Evolutionary conservation across 2,113 vertebrate species (phyloP), one percentile per base, ranked within the genome.

Genomic region (Smithornis capensis): DNA sequence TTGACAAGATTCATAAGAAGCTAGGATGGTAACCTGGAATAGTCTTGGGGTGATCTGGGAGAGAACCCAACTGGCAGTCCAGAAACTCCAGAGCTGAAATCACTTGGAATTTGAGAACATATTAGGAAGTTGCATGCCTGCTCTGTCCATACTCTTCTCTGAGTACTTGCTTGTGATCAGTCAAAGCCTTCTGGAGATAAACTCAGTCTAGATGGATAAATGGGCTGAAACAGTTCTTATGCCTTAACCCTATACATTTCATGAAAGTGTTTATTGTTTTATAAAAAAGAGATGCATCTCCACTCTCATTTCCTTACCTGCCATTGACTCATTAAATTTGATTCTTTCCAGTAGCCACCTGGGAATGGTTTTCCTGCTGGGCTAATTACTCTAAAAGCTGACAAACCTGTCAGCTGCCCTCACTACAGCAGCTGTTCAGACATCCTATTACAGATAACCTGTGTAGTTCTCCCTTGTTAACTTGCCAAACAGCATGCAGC

Each of bases 361-460:
- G 88, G 78, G 85, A 96, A 91, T 65, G 57, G 45, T 83, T 91
- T 96, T 96, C 84, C 88, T 96, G 62, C 85, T 87, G 78, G 50
- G 78, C 49, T 96, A 96, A 95, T 96, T 91, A 80, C 70, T 76
- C 78, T 93, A 73, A 96, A 91, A 85, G 70, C 87, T 76, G 92
- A 94, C 95, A 91, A 92, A 94, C 95, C 85, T 90, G 94, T 85
- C 2, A 1, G 65, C 70, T 89, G 67, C 45, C 79, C 40, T 95
- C 78, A 79, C 78, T 40, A 83, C 70, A 83, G 88, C 96, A 96
- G 95, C 90, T 96, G 85, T 87, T 88, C 90, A 93, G 87, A 95
- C 92, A 90, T 95, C 96, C 81, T 84, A 84, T 83, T 96, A 65
- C 90, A 87, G 87, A 83, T 90, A 95, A 85, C 82, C 74, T 57